Evolutionary conservation across 2,797 vertebrate genomes (phyloP), one percentile per base, ranked within the genome.

Genomic region (Phalanger gymnotis): DNA sequence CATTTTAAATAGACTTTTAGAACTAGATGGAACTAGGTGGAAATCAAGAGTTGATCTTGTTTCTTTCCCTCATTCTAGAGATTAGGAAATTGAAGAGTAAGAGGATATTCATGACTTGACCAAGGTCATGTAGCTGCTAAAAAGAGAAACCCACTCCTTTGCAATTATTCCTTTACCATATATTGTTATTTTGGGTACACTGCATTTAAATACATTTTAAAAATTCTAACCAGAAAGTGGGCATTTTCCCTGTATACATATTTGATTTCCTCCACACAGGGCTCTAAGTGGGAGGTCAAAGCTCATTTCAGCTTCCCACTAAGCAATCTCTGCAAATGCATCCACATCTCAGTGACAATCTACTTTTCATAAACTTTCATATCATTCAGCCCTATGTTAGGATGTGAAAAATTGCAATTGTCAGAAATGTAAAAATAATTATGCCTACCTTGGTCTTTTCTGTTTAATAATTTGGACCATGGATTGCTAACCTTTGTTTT

Each of bases 401-500:
- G 97, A 94, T 97, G 97, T 98, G 97, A 98, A 98, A 98, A 98
- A 98, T 98, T 97, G 98, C 98, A 97, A 95, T 96, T 98, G 98
- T 98, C 98, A 98, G 98, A 98, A 98, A 98, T 96, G 81, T 3
- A 90, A 94, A 98, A 97, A 98, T 98, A 98, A 98, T 93, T 96
- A 96, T 98, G 98, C 98, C 95, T 98, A 98, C 97, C 97, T 98
- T 98, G 98, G 98, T 98, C 96, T 98, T 98, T 99, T 98, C 98
- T 97, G 95, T 93, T 98, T 98, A 98, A 98, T 98, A 98, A 98
- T 98, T 98, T 96, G 97, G 96, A 95, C 97, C 97, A 98, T 97
- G 98, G 98, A 98, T 98, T 98, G 98, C 96, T 98, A 98, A 99
- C 98, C 98, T 99, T 98, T 98, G 98, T 98, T 98, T 98, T 97